These are phyloP conservation scores for Eublepharis macularius DNA, from an alignment of 2,113 vertebrate genomes.

Conservation along the genomic window DNA sequence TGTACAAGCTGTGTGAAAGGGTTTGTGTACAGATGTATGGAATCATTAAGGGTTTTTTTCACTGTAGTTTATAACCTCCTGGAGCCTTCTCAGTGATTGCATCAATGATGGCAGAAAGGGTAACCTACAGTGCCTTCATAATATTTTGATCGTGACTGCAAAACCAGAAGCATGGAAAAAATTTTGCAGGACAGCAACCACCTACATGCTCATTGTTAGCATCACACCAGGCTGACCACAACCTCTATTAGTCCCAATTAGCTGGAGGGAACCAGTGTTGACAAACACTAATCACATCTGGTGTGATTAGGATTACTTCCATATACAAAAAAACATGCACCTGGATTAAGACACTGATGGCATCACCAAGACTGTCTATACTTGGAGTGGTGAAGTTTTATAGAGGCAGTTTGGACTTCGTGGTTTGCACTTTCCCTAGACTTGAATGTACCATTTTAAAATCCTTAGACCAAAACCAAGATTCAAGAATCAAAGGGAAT, in stretches of 20 bases:
- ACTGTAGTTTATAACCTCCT: neutral
- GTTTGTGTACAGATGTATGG: neutral
- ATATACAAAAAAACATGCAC: neutral
- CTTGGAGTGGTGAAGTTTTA: neutral
- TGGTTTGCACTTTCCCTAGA: neutral
- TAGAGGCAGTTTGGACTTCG: neutral
- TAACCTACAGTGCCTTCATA: neutral
- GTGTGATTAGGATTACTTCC: too few relatives aligned
- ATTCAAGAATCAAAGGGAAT: neutral
- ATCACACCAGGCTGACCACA: neutral
- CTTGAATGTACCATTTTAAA: neutral
- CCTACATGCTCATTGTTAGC: neutral
- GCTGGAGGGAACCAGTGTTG: neutral
- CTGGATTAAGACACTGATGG: neutral
- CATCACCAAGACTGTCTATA: neutral
- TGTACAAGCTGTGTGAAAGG: neutral
- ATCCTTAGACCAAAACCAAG: neutral
- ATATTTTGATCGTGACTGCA: neutral
- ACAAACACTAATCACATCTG: neutral
- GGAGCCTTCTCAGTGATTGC: neutral
- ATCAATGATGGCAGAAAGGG: neutral
- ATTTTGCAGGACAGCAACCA: neutral
- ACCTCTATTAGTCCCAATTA: neutral
- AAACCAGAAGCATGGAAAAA: neutral
- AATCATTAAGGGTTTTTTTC: neutral